These are phyloP conservation scores for Caretta caretta DNA, from an alignment of 2,113 vertebrate genomes.

Conservation along the genomic window DNA sequence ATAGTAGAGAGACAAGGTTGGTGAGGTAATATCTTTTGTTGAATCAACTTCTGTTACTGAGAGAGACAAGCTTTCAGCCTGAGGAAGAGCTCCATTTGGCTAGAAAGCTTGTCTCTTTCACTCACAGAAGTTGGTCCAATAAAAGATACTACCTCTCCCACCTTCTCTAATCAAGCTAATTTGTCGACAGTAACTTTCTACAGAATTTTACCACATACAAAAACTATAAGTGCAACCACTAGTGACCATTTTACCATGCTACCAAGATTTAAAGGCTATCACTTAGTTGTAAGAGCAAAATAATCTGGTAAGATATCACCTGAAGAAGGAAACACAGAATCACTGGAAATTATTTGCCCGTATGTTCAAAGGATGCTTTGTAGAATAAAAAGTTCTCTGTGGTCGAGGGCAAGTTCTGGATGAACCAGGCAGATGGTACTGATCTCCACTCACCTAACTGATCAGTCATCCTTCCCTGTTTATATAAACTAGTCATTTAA, in stretches of 20 bases:
- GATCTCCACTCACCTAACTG: neutral
- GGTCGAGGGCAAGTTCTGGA: neutral
- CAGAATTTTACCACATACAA: conserved; percentile 3
- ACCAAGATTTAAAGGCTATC: conserved; percentile 42
- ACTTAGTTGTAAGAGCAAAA: neutral
- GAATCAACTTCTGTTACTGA: neutral
- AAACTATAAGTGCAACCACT: neutral
- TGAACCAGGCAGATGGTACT: neutral
- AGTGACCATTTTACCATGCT: conserved; percentile 22
- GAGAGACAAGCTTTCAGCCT: neutral
- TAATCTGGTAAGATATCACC: neutral
- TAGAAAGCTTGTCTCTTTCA: neutral
- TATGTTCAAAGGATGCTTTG: neutral
- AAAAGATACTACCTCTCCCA: neutral
- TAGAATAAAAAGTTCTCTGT: neutral
- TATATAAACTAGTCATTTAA: neutral
- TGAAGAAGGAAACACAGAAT: neutral
- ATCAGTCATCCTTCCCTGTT: neutral
- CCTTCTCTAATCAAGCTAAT: neutral
- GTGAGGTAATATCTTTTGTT: neutral
- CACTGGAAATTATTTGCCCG: neutral
- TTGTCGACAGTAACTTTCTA: neutral
- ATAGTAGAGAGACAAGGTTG: neutral
- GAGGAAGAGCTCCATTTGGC: neutral
- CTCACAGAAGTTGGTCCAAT: neutral